phyloP scores from a whole-genome alignment of 2,797 vertebrate genomes.

The Podarcis lilfordi region DNA sequence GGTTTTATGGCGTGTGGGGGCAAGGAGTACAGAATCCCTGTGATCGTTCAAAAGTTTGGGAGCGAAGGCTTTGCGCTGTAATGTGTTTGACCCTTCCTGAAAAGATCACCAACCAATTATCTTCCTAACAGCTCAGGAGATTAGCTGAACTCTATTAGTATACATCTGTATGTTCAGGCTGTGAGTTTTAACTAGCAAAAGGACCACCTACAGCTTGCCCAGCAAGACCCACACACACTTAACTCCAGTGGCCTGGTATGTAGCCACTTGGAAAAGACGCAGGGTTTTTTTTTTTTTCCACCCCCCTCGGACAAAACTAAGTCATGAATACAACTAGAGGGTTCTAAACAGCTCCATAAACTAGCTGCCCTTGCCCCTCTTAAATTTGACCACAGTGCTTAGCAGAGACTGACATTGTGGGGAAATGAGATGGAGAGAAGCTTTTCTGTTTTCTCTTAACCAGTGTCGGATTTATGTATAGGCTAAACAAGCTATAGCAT shows the following conservation, averaged over 20 bases:
- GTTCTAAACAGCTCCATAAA: neutral
- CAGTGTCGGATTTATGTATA: no score
- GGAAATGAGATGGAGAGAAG: no score
- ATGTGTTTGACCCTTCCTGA: conserved; percentile 46
- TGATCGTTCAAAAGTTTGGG: conserved; percentile 35
- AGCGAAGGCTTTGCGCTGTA: neutral
- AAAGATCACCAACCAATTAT: conserved; percentile 54
- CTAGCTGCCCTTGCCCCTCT: neutral
- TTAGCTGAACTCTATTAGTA: conserved; percentile 41
- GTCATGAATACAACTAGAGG: neutral
- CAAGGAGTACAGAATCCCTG: conserved; percentile 19
- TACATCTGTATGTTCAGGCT: conserved; percentile 26
- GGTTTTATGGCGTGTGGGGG: neutral
- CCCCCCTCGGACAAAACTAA: conserved; percentile 1
- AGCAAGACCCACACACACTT: conserved; percentile 15
- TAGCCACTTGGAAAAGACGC: conserved; percentile 19
- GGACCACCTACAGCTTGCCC: conserved; percentile 35
- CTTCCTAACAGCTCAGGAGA: conserved; percentile 48
- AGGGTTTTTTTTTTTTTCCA: neutral
- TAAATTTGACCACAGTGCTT: neutral
- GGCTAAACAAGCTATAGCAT: no score
- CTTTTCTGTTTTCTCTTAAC: no score
- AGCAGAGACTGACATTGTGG: neutral
- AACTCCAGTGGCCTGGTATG: neutral
- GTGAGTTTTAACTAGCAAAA: conserved; percentile 23